phyloP scores from a whole-genome alignment of 2,113 vertebrate genomes.

The Mohoua ochrocephala region DNA sequence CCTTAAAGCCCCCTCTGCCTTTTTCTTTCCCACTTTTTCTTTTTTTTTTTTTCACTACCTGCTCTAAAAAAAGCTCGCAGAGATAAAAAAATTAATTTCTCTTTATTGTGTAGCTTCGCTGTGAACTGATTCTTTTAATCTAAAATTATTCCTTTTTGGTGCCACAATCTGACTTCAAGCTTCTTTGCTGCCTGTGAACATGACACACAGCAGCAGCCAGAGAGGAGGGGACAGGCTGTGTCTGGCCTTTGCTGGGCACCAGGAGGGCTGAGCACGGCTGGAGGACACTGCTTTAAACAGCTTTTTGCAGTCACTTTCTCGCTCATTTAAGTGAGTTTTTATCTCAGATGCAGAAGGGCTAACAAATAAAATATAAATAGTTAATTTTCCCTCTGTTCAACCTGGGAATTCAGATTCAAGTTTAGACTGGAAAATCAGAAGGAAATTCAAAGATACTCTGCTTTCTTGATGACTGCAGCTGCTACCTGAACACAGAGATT shows the following conservation, averaged over 20 bases:
- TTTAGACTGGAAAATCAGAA: conserved; percentile 54
- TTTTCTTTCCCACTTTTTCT: not conserved
- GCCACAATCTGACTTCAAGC: conserved; percentile 13
- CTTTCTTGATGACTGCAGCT: conserved; percentile 56
- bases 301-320: not conserved
- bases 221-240: not conserved
- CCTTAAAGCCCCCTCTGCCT: not conserved
- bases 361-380: conserved; percentile 54
- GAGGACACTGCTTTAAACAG: not conserved
- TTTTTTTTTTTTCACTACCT: not conserved
- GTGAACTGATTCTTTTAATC: conserved; percentile 22
- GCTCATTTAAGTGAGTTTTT: not conserved
- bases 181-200: not conserved
- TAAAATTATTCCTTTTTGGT: conserved; percentile 27
- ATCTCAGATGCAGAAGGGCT: not conserved
- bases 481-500: conserved; percentile 45
- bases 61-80: not conserved
- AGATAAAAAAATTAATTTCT: not conserved
- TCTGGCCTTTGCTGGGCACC: not conserved
- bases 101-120: not conserved
- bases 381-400: conserved; percentile 33
- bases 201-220: not conserved
- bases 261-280: not conserved
- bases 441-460: conserved; percentile 57
- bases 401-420: conserved; percentile 45